Percentiles rank a stretch among this genome's conserved stretches.
These are phyloP conservation scores for Ecliptopera silaceata DNA, from an alignment of 2,888 invertebrate genomes.

Conservation along the genomic window DNA sequence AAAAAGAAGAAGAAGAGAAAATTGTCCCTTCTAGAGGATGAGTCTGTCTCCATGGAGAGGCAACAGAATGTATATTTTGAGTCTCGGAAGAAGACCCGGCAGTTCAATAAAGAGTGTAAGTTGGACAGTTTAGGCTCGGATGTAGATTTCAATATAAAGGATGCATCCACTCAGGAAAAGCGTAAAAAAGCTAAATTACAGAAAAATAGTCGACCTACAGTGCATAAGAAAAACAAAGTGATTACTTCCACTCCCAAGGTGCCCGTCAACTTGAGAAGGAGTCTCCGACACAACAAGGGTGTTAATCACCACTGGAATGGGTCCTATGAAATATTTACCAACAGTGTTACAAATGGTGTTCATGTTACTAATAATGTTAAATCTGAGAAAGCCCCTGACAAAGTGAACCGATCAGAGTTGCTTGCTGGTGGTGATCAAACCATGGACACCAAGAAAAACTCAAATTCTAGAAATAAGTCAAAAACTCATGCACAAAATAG, in stretches of 20 bases:
- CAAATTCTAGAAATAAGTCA: slow-evolving; percentile 28
- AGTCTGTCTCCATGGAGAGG: slow-evolving; percentile 56
- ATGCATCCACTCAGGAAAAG: slow-evolving; percentile 54
- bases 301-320: slow-evolving; percentile 56
- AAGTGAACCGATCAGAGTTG: slow-evolving; percentile 39
- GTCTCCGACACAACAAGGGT: slow-evolving; percentile 54
- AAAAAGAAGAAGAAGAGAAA: slow-evolving; percentile 68
- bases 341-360: slow-evolving; percentile 47
- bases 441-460: slow-evolving; percentile 40
- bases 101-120: slow-evolving; percentile 50
- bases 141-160: slow-evolving; percentile 69
- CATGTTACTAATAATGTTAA: slow-evolving; percentile 37
- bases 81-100: slow-evolving; percentile 50
- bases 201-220: slow-evolving; percentile 46
- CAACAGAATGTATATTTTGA: slow-evolving; percentile 68
- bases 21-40: slow-evolving; percentile 60
- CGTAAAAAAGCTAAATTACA: slow-evolving; percentile 54
- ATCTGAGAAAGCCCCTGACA: slow-evolving; percentile 33
- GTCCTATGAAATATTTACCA: slow-evolving; percentile 58
- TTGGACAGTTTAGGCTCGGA: slow-evolving; percentile 60
- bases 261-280: slow-evolving; percentile 56
- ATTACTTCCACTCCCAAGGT: slow-evolving; percentile 68
- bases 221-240: slow-evolving; percentile 63
- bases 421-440: slow-evolving; percentile 45
- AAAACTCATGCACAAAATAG: slow-evolving; percentile 49